Percentiles rank a stretch among this genome's conserved stretches.
phyloP scores from a whole-genome alignment of 2,888 invertebrate genomes.

The Elmis aenea region DNA sequence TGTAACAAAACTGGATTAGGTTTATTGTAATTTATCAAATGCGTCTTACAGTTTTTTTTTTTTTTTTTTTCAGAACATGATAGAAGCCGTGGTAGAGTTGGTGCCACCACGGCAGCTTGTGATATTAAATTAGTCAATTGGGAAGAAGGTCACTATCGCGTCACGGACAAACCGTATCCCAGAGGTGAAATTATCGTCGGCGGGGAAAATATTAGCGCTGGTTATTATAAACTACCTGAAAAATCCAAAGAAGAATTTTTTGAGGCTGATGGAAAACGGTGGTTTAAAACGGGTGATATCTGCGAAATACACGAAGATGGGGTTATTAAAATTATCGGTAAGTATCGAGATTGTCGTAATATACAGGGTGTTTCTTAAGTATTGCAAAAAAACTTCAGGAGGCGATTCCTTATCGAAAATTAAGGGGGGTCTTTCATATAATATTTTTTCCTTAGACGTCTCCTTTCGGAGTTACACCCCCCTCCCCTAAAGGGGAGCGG shows the following conservation, averaged over 20 bases:
- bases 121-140: constrained; percentile 85
- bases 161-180: constrained; percentile 80
- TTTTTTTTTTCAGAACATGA: constrained; percentile 47
- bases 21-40: background rate
- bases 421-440: no score
- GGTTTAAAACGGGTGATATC: constrained; percentile 97
- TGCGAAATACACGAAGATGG: constrained; percentile 93
- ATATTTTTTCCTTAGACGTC: no score
- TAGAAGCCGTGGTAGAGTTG: constrained; percentile 70
- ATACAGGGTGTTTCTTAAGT: no score
- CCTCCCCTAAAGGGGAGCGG: no score
- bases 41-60: no score
- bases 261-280: constrained; percentile 71
- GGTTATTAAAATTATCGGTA: constrained; percentile 93
- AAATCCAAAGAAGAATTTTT: constrained; percentile 90
- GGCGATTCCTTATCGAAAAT: no score
- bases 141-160: constrained; percentile 89
- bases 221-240: constrained; percentile 87
- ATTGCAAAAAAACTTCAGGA: no score
- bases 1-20: no score
- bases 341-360: constrained; percentile 26
- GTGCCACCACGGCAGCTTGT: constrained; percentile 79
- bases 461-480: no score
- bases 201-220: constrained; percentile 87
- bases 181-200: constrained; percentile 71